Percentiles rank a stretch among this genome's conserved stretches.
These are phyloP conservation scores for Danionella dracula DNA, from an alignment of 2,797 vertebrate genomes.

Conservation along the genomic window DNA sequence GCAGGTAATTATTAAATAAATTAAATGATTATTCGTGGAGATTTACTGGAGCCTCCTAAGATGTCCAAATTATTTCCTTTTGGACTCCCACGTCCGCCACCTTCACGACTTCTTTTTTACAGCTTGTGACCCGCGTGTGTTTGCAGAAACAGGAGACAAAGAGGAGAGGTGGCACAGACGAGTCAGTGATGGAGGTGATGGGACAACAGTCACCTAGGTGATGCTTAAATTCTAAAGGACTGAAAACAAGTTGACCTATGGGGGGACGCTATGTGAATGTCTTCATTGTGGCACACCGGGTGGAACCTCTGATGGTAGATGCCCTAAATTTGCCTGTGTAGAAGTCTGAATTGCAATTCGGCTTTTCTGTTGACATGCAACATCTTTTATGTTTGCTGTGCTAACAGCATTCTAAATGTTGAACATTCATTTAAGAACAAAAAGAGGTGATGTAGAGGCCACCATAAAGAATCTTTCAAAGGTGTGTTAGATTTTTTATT, in stretches of 20 bases:
- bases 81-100: constrained; percentile 11
- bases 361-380: constrained; percentile 23
- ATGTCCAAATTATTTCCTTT: constrained; percentile 1
- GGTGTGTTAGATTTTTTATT: too few species aligned
- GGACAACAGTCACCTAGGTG: constrained; percentile 45
- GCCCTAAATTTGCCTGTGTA: constrained; percentile 37
- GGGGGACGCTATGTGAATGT: constrained; percentile 29
- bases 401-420: not conserved
- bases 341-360: constrained; percentile 36
- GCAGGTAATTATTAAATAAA: not conserved
- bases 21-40: not conserved
- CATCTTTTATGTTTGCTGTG: constrained; percentile 12
- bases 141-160: constrained; percentile 36
- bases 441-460: too few species aligned
- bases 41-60: not conserved
- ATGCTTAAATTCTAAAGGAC: constrained; percentile 45
- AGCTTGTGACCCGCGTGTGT: constrained; percentile 10
- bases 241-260: constrained; percentile 50
- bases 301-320: constrained; percentile 40
- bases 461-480: not conserved
- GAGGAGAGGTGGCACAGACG: constrained; percentile 28
- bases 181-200: constrained; percentile 35
- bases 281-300: constrained; percentile 40
- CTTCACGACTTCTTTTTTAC: constrained; percentile 14
- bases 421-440: not conserved